Conservation (phyloP, 2,113 vertebrate species). For the Rhinolophus ferrumequinum region DNA sequence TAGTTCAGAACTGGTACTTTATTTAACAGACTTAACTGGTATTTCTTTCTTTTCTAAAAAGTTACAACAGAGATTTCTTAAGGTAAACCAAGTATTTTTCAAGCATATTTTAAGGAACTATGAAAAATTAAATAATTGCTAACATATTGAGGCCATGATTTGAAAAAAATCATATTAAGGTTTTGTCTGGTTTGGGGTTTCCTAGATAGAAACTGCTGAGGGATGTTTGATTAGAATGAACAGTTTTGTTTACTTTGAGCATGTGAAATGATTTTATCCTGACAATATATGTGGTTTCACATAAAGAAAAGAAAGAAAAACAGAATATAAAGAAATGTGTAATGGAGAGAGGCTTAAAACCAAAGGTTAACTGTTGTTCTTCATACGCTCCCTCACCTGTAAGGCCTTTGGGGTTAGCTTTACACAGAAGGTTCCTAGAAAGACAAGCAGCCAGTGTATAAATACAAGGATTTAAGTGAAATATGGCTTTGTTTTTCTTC, state of each 20-base stretch:
- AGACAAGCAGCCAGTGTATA: background rate
- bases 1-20: background rate
- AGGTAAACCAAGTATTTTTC: background rate
- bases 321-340: background rate
- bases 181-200: background rate
- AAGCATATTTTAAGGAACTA: background rate
- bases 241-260: conserved; percentile 11
- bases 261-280: background rate
- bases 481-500: background rate
- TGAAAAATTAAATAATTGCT: conserved; percentile 33
- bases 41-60: background rate
- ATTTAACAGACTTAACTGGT: background rate
- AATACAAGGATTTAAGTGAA: background rate
- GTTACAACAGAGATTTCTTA: background rate
- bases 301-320: background rate
- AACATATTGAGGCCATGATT: background rate
- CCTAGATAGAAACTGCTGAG: conserved; percentile 5
- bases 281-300: background rate
- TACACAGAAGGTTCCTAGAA: background rate
- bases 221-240: background rate
- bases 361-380: background rate
- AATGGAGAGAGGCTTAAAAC: background rate
- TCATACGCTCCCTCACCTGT: background rate
- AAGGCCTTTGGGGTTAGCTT: background rate
- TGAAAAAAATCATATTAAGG: background rate